Conservation (phyloP, 2,113 vertebrate species). For the Gnathochromis pfefferi region DNA sequence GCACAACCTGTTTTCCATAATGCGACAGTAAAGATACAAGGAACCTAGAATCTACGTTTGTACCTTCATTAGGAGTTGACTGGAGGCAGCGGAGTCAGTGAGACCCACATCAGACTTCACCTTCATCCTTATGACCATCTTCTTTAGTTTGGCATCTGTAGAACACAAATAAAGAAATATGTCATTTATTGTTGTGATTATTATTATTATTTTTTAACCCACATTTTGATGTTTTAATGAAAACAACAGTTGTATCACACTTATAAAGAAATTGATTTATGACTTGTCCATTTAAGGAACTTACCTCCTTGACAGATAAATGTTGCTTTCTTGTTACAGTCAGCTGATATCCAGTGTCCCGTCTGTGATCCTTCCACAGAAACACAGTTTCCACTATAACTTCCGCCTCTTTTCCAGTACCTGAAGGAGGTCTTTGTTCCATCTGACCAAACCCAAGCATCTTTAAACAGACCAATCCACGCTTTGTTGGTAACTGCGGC, state of each 20-base stretch:
- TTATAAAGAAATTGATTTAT: neutral
- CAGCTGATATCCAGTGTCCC: neutral
- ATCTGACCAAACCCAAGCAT: conserved; percentile 3
- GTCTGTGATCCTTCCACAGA: neutral
- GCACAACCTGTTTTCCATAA: no score
- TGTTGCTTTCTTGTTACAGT: neutral
- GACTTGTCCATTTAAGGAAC: neutral
- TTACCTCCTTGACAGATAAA: conserved; percentile 26
- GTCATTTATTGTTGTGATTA: neutral
- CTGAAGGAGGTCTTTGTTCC: conserved; percentile 5
- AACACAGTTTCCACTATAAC: neutral
- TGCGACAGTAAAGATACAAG: neutral
- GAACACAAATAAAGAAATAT: neutral
- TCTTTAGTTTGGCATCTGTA: neutral
- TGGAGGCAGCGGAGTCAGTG: neutral
- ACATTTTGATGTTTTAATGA: neutral
- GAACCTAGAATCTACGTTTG: neutral
- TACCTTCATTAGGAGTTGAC: neutral
- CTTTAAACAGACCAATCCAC: conserved; percentile 6
- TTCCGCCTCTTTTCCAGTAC: neutral
- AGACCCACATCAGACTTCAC: neutral
- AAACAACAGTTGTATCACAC: neutral
- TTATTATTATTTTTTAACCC: neutral
- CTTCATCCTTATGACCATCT: neutral
- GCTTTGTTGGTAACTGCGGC: accelerated